phyloP scores from a whole-genome alignment of 92 coral and sea anemone species.

The Palythoa heliodiscus region DNA sequence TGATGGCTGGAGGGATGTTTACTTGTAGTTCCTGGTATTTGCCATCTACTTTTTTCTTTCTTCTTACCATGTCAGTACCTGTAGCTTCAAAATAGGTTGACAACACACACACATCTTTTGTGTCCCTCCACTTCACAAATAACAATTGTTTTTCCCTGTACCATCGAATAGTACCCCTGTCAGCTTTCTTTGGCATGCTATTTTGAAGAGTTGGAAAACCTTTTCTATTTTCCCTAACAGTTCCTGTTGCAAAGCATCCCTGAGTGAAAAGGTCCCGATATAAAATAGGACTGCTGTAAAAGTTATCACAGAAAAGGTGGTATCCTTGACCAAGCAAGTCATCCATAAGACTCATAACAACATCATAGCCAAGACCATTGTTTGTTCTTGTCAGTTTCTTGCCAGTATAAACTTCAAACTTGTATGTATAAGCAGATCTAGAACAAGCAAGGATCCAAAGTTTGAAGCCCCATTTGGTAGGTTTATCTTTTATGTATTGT shows the following conservation, averaged over 20 bases:
- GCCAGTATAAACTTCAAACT: slow-evolving; percentile 37
- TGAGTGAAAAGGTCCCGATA: neutral
- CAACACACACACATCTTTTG: slow-evolving; percentile 14
- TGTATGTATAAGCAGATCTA: slow-evolving; percentile 19
- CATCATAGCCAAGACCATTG: slow-evolving; percentile 35
- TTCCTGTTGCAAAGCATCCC: slow-evolving; percentile 31
- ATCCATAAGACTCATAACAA: slow-evolving; percentile 3
- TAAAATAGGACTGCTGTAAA: slow-evolving; percentile 20
- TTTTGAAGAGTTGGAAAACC: slow-evolving; percentile 14
- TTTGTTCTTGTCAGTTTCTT: slow-evolving; percentile 15
- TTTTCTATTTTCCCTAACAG: slow-evolving; percentile 14
- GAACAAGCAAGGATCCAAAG: slow-evolving; percentile 45
- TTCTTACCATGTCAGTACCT: slow-evolving; percentile 17
- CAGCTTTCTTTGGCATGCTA: slow-evolving; percentile 11
- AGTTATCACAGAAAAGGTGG: slow-evolving; percentile 28
- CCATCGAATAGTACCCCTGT: slow-evolving; percentile 20
- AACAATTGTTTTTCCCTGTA: neutral
- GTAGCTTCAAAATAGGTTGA: slow-evolving; percentile 16
- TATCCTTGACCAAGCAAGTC: slow-evolving; percentile 12
- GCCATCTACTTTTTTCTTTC: slow-evolving; percentile 6
- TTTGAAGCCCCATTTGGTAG: slow-evolving; percentile 55
- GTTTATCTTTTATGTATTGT: slow-evolving; percentile 48
- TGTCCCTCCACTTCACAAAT: slow-evolving; percentile 25
- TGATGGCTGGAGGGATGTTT: slow-evolving; percentile 2
- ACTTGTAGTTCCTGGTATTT: slow-evolving; percentile 11